Conservation (phyloP, 2,113 vertebrate species). For the Actenoides lindsayi region DNA sequence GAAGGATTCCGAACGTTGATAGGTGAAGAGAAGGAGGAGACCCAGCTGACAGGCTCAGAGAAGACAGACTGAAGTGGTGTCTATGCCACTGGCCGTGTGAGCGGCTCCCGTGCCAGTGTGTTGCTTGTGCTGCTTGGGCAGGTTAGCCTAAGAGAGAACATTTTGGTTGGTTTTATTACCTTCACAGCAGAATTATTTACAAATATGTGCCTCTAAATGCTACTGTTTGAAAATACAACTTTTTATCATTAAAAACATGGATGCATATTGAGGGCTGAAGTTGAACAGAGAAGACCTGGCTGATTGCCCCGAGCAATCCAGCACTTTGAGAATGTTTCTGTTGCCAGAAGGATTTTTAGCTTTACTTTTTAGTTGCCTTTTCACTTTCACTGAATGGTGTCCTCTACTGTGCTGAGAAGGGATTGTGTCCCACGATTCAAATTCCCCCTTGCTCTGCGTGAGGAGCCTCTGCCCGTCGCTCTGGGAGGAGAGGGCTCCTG, state of each 20-base stretch:
- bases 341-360: not conserved
- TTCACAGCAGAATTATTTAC: not conserved
- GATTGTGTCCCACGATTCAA: fast-evolving
- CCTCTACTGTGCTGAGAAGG: not conserved
- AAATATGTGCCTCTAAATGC: not conserved
- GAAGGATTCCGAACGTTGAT: not conserved
- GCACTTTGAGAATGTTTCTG: not conserved
- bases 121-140: not conserved
- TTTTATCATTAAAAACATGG: not conserved
- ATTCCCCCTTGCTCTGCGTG: fast-evolving
- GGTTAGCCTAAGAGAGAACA: not conserved
- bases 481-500: not conserved
- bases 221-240: not conserved
- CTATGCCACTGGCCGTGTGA: not conserved
- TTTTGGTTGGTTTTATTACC: too few species aligned
- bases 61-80: not conserved
- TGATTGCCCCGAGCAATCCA: not conserved
- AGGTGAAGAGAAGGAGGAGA: not conserved
- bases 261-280: not conserved
- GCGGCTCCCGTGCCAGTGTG: not conserved
- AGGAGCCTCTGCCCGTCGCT: fast-evolving
- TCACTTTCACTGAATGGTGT: not conserved
- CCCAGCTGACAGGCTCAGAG: not conserved
- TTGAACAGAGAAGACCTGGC: not conserved
- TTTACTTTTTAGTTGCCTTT: not conserved